Evolutionary conservation across 2,888 invertebrate species (phyloP).

Genomic region (Incurvaria masculella): DNA sequence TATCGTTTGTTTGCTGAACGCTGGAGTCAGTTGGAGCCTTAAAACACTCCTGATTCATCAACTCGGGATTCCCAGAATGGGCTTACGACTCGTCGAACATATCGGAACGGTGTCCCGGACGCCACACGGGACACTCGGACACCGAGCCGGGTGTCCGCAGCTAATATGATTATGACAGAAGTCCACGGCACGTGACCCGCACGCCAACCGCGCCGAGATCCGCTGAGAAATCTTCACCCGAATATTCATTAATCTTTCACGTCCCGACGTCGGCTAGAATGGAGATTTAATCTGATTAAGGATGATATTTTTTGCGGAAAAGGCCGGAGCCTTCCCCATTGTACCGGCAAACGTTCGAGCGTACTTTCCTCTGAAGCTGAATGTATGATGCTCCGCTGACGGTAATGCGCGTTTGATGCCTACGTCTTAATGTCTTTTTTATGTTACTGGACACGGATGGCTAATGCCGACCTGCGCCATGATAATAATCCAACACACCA

Average conservation of each 20-base stretch:
- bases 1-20: too few species aligned
- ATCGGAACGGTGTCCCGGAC: too few species aligned
- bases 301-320: constrained; percentile 56
- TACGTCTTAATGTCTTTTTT: too few species aligned
- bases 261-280: constrained; percentile 55
- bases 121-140: too few species aligned
- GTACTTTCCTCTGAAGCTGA: background rate
- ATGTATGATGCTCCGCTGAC: background rate
- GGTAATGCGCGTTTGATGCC: too few species aligned
- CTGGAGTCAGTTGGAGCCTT: too few species aligned
- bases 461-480: too few species aligned
- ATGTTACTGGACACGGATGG: too few species aligned
- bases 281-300: constrained; percentile 59
- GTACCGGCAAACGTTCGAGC: background rate
- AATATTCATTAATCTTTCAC: constrained; percentile 59
- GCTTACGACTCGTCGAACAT: too few species aligned
- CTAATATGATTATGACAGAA: constrained; percentile 55
- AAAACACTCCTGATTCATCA: too few species aligned
- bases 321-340: constrained; percentile 42
- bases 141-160: constrained; percentile 40
- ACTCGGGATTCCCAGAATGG: too few species aligned
- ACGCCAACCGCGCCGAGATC: constrained; percentile 23
- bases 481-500: too few species aligned
- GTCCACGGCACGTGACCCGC: constrained; percentile 40
- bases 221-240: constrained; percentile 49